Evolutionary conservation across 2,888 invertebrate species (phyloP), one percentile per base, ranked within the genome.

Genomic region (Eubasilissa splendida): DNA sequence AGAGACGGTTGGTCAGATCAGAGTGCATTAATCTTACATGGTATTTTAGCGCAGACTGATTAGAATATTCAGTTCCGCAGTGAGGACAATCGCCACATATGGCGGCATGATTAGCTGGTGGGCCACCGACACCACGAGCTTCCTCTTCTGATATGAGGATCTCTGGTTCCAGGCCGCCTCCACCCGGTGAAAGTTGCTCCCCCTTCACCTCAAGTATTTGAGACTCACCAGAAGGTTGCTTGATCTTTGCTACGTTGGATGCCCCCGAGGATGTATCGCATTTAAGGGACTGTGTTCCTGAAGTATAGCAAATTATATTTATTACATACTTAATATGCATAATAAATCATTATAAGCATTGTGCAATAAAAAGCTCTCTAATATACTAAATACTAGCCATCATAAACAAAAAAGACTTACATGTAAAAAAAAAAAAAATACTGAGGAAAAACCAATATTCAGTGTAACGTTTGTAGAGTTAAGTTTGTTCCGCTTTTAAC

Each of bases 21-120:
- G 93, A 93, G 88, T 93, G 94, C 88, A 94, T 93, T 86, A 94
- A 88, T 84, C 93, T 90, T 66, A 93, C 93, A 85, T 93, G 93
- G 86, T 93, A 93, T 86, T 93, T 94, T 84, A 94, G 89, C 60
- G 93, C 93, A 1, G 93, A 93, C 87, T 93, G 93, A 87, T 93
- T 94, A 75, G 93, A 93, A 87, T 93, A 93, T 83, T 92, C 91
- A 90, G 93, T 92, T 14, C 93, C 93, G 84, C 93, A 94, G 86
- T 94, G 94, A 0, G 94, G 93, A 85, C 94, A 94, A 84, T 92
- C 92, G 0, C 93, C 93, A 84, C 93, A 92, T 42, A 91, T 90
- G 4, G 91, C 90, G 14, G 91, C 90, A 83, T 91, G 91, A 83
- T 91, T 91, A 7, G 75, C 77, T 50, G 77, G 65, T 54, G 68